phyloP scores from a whole-genome alignment of 37 sponge, comb jelly and placozoan species.

The Tethya wilhelma region DNA sequence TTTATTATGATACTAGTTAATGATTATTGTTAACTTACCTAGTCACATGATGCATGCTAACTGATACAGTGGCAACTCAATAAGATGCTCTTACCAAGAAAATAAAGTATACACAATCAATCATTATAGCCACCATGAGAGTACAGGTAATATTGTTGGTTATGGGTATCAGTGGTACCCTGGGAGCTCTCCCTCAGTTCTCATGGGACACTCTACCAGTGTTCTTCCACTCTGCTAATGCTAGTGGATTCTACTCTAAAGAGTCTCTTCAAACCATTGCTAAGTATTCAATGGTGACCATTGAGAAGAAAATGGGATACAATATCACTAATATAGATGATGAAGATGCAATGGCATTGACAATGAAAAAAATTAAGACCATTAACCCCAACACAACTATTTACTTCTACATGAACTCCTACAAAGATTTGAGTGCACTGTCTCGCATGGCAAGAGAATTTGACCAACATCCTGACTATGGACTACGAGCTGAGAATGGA shows the following conservation, averaged over 20 bases:
- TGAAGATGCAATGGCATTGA: conserved; percentile 34
- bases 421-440: conserved; percentile 29
- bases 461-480: conserved; percentile 14
- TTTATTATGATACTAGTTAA: too few relatives aligned
- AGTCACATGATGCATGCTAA: too few relatives aligned
- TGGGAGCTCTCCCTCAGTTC: conserved; percentile 45
- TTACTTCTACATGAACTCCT: conserved; percentile 39
- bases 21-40: too few relatives aligned
- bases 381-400: conserved; percentile 22
- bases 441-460: conserved; percentile 36
- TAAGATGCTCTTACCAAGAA: too few relatives aligned
- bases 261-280: conserved; percentile 31
- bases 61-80: too few relatives aligned
- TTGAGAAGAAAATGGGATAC: conserved; percentile 46
- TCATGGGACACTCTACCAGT: conserved; percentile 67
- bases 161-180: too few relatives aligned
- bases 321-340: conserved; percentile 33
- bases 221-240: conserved; percentile 50
- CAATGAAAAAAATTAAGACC: conserved; percentile 25
- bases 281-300: conserved; percentile 53
- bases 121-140: too few relatives aligned
- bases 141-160: too few relatives aligned
- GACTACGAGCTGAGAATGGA: conserved; percentile 17
- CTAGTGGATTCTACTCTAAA: conserved; percentile 38
- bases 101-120: too few relatives aligned